Percentiles rank a stretch among this genome's conserved stretches.
These are phyloP conservation scores for Biston betularia DNA, from an alignment of 2,888 invertebrate genomes.

Conservation along the genomic window DNA sequence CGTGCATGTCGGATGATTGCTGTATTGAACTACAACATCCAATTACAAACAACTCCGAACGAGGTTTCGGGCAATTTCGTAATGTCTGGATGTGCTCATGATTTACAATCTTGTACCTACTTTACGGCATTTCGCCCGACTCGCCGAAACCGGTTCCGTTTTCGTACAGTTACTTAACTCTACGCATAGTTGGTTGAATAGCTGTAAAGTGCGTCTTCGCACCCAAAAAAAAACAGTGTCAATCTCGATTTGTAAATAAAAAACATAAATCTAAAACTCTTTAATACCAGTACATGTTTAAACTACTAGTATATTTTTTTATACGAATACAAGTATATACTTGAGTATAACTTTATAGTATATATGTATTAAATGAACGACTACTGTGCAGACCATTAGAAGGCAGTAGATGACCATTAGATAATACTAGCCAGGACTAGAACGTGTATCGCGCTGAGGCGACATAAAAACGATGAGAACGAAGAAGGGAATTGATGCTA, in stretches of 20 bases:
- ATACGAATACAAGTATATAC: background rate
- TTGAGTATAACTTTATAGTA: too few relatives aligned
- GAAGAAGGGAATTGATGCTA: too few relatives aligned
- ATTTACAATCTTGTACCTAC: constrained; percentile 40
- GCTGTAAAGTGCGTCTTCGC: constrained; percentile 11
- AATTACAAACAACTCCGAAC: constrained; percentile 34
- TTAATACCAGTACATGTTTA: background rate
- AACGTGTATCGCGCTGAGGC: too few relatives aligned
- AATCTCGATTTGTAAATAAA: background rate
- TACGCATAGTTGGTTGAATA: constrained; percentile 8
- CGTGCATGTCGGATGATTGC: constrained; percentile 44
- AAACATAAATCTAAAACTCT: background rate
- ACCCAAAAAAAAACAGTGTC: background rate
- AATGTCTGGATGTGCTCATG: constrained; percentile 40
- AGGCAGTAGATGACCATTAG: too few relatives aligned
- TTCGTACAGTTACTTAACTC: constrained; percentile 21
- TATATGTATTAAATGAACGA: too few relatives aligned
- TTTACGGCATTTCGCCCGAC: constrained; percentile 38
- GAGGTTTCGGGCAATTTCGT: constrained; percentile 41
- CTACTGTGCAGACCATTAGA: too few relatives aligned
- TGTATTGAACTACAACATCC: constrained; percentile 33
- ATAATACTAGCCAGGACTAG: too few relatives aligned
- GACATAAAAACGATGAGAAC: too few relatives aligned
- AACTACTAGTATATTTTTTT: background rate
- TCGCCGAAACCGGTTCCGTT: constrained; percentile 38